Percentiles rank a stretch among this genome's conserved stretches.
phyloP scores from a whole-genome alignment of 2,113 vertebrate genomes.

The Phainopepla nitens region DNA sequence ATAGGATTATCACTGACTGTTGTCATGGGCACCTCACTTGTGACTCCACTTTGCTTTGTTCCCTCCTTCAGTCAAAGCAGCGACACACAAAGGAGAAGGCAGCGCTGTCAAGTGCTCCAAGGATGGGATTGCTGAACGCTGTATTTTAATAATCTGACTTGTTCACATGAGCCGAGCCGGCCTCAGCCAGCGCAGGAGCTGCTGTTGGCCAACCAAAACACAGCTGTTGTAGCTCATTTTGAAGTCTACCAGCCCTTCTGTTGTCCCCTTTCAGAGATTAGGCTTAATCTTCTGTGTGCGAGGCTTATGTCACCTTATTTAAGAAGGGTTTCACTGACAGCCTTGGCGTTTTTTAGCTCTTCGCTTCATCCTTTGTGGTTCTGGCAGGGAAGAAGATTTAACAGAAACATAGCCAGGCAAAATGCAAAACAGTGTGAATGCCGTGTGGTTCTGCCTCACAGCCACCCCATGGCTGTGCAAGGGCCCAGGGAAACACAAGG shows the following conservation, averaged over 20 bases:
- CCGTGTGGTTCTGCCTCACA: background rate
- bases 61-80: background rate
- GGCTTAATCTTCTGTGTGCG: background rate
- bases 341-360: background rate
- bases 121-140: background rate
- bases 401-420: background rate
- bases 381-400: background rate
- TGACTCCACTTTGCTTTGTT: background rate
- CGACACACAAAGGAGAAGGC: conserved; percentile 11
- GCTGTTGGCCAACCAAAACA: conserved; percentile 54
- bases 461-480: background rate
- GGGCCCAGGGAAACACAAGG: background rate
- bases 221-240: conserved; percentile 29
- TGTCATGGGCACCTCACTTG: background rate
- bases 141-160: conserved; percentile 31
- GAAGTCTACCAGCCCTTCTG: conserved; percentile 29
- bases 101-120: background rate
- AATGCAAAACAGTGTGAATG: background rate
- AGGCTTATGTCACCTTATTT: conserved; percentile 18
- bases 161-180: background rate
- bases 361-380: background rate
- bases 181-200: background rate
- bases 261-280: conserved; percentile 15
- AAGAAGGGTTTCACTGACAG: background rate
- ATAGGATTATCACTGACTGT: background rate